Percentiles rank a stretch among this genome's conserved stretches.
Conservation (phyloP, 2,888 invertebrate genomes). For the Rhamnusium bicolor region DNA sequence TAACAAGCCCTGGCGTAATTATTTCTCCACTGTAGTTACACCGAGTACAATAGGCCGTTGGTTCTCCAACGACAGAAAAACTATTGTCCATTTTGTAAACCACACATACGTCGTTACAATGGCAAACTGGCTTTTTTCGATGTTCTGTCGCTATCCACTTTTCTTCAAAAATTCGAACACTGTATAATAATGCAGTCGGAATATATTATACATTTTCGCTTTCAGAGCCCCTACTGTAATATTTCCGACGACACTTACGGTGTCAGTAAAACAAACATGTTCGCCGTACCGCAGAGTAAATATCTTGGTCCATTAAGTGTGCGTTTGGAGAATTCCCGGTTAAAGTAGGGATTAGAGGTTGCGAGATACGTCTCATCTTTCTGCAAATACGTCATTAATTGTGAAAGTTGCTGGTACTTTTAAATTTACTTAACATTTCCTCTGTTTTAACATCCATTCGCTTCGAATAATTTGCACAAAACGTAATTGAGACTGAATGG, state of each 20-base stretch:
- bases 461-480: neutral
- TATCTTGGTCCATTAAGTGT: neutral
- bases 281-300: neutral
- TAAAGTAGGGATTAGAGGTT: conserved; percentile 7
- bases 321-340: neutral
- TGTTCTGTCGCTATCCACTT: no score
- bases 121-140: no score
- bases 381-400: conserved; percentile 8
- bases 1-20: no score
- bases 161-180: no score
- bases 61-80: no score
- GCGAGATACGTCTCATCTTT: neutral
- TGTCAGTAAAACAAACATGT: neutral
- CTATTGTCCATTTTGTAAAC: no score
- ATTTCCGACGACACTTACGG: neutral
- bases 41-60: no score
- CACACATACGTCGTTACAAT: no score
- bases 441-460: neutral
- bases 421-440: neutral
- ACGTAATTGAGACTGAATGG: neutral
- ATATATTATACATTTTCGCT: neutral
- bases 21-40: no score
- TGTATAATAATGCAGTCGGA: no score
- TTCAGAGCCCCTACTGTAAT: neutral
- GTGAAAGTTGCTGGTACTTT: neutral